These are phyloP conservation scores for Miltochrista miniata DNA, from an alignment of 2,888 invertebrate genomes.

Conservation along the genomic window DNA sequence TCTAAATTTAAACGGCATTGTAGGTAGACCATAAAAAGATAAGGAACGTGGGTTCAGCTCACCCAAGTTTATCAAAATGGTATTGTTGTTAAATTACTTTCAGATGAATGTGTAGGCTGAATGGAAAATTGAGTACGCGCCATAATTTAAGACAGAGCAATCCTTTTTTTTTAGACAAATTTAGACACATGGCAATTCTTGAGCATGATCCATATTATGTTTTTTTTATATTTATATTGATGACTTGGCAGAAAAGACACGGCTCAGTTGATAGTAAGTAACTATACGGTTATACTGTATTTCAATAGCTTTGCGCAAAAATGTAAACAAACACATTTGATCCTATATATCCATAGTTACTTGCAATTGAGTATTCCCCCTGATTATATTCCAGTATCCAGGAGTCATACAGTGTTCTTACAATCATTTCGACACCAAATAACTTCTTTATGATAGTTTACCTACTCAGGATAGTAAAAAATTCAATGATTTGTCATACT, in stretches of 20 bases:
- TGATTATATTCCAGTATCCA: no score
- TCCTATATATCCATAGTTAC: no score
- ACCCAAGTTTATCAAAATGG: slow-evolving; percentile 34
- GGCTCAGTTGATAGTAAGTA: no score
- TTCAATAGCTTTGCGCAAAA: no score
- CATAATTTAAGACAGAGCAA: slow-evolving; percentile 19
- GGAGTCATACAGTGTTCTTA: no score
- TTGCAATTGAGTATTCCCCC: no score
- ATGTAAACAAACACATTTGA: no score
- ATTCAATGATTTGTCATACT: no score
- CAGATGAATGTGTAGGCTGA: slow-evolving; percentile 26
- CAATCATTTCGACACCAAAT: no score
- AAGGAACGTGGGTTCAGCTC: slow-evolving; percentile 26
- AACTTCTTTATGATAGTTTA: no score
- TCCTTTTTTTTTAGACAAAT: slow-evolving; percentile 4
- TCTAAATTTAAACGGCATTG: slow-evolving; percentile 20
- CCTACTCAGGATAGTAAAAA: no score
- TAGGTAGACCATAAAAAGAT: slow-evolving; percentile 21
- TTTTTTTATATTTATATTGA: neutral
- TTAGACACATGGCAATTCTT: neutral
- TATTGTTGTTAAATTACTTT: slow-evolving; percentile 20
- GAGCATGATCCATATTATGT: neutral
- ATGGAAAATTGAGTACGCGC: slow-evolving; percentile 9
- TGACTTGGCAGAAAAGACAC: neutral
- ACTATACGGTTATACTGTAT: no score